A percentile compares a stretch with the other conserved stretches of the same genome.
Evolutionary conservation across 2,797 vertebrate genomes (phyloP).

Genomic region (Sebastes taczanowskii): DNA sequence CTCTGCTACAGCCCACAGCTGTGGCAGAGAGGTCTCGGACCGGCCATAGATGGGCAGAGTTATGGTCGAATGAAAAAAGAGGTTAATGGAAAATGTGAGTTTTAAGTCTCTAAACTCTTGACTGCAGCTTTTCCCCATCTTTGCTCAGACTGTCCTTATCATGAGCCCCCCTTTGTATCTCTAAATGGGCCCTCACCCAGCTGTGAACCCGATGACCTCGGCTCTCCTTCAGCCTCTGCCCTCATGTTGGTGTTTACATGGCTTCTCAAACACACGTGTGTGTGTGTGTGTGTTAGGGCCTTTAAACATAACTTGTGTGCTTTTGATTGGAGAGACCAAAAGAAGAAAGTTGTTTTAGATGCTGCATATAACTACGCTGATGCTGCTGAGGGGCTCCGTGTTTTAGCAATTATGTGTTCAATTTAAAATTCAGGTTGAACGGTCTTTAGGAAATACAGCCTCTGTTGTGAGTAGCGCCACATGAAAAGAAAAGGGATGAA

Average conservation of each 20-base stretch:
- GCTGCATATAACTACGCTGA: background rate
- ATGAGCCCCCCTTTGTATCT: background rate
- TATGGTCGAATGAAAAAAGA: conserved; percentile 51
- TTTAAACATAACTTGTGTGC: conserved; percentile 7
- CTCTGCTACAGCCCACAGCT: conserved; percentile 41
- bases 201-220: conserved; percentile 49
- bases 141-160: conserved; percentile 38
- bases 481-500: conserved; percentile 58
- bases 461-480: conserved; percentile 24
- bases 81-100: conserved; percentile 76
- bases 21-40: conserved; percentile 42
- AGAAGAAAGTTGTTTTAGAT: background rate
- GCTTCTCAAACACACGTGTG: conserved; percentile 13
- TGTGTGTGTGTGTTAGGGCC: background rate
- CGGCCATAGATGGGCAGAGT: conserved; percentile 72
- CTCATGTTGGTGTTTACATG: conserved; percentile 39
- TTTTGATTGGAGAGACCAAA: conserved; percentile 13
- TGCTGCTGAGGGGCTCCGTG: background rate
- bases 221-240: conserved; percentile 19
- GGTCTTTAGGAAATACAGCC: background rate
- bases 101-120: conserved; percentile 53
- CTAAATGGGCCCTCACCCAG: conserved; percentile 44
- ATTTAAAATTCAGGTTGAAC: conserved; percentile 14
- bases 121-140: conserved; percentile 25
- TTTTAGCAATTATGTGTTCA: conserved; percentile 1